Evolutionary conservation across 2,888 invertebrate genomes (phyloP).

Genomic region (Tubiluchus corallicola): DNA sequence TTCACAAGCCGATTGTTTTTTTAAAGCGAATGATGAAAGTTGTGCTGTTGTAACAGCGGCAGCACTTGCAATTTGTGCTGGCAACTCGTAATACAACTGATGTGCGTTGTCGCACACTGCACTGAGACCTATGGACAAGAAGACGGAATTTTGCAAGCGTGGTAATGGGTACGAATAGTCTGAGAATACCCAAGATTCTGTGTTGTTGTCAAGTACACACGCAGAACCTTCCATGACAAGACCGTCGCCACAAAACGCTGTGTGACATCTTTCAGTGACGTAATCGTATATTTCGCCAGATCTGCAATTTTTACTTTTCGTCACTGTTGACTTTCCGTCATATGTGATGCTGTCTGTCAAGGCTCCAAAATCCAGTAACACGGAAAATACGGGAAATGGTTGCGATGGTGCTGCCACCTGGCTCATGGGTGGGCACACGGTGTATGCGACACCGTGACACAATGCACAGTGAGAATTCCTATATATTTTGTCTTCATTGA

Average conservation of each 20-base stretch:
- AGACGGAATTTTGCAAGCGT: not conserved
- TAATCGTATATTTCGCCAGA: not conserved
- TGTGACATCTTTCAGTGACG: not conserved
- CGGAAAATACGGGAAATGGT: not conserved
- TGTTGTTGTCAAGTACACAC: not conserved
- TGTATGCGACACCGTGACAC: not conserved
- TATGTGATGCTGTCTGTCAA: not conserved
- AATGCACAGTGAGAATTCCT: not conserved
- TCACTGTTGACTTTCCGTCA: not conserved
- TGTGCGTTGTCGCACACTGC: not conserved
- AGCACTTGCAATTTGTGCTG: not conserved
- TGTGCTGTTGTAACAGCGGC: not conserved
- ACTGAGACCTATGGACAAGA: not conserved
- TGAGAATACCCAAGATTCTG: not conserved
- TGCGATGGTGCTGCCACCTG: not conserved
- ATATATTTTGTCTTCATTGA: not conserved
- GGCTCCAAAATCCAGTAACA: not conserved
- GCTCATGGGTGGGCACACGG: not conserved
- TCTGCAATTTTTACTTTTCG: slow-evolving; percentile 1
- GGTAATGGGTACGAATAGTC: no score
- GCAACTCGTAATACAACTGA: not conserved
- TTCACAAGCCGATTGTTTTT: no score
- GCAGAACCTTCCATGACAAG: not conserved
- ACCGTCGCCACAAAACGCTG: not conserved
- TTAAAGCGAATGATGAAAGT: no score